A percentile compares a stretch with the other conserved stretches of the same genome.
Conservation (phyloP, 2,113 vertebrate species). For the Cavia porcellus region DNA sequence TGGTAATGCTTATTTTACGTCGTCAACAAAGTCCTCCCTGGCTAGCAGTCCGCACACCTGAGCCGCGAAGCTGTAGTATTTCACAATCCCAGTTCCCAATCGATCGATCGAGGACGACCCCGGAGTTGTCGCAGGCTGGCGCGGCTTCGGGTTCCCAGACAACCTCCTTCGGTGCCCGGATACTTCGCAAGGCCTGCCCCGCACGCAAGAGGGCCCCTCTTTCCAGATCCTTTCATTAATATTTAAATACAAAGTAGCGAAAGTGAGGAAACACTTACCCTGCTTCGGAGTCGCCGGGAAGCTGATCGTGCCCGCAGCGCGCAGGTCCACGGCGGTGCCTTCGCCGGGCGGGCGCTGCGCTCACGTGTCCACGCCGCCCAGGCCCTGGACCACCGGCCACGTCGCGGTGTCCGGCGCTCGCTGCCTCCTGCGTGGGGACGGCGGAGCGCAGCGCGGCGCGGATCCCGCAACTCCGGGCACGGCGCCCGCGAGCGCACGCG, state of each 20-base stretch:
- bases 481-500: neutral
- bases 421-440: neutral
- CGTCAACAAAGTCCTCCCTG: neutral
- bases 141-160: neutral
- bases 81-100: conserved; percentile 28
- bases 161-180: neutral
- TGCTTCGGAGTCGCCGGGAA: neutral
- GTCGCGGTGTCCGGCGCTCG: neutral
- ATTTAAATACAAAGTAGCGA: conserved; percentile 62
- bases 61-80: neutral
- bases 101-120: neutral
- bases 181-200: conserved; percentile 40
- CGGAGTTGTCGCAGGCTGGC: conserved; percentile 17
- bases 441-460: neutral
- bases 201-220: neutral
- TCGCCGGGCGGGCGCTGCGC: conserved; percentile 12
- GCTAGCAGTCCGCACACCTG: conserved; percentile 36
- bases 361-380: neutral
- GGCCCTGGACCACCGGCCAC: neutral
- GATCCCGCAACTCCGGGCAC: conserved; percentile 21
- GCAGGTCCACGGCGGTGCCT: conserved; percentile 34
- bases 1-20: neutral
- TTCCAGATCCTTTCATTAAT: conserved; percentile 43
- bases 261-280: conserved; percentile 78
- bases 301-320: neutral